Percentiles rank a stretch among this genome's conserved stretches.
phyloP scores from a whole-genome alignment of 2,888 invertebrate genomes.

The Zelleria hepariella region DNA sequence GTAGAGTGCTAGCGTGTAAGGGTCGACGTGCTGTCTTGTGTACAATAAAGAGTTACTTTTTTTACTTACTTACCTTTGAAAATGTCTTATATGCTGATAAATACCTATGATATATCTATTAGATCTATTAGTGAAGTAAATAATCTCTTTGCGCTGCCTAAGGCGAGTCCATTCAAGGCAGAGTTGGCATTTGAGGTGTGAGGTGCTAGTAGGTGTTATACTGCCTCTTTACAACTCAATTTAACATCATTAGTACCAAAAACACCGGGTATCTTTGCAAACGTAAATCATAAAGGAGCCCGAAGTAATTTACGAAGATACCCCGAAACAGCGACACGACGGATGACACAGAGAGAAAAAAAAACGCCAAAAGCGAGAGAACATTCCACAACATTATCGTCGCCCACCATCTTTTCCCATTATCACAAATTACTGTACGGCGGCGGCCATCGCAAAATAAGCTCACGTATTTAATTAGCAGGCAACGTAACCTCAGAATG shows the following conservation, averaged over 20 bases:
- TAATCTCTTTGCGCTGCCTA: no score
- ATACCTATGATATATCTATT: no score
- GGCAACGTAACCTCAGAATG: conserved; percentile 45
- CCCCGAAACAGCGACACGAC: background rate
- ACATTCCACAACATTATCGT: conserved; percentile 36
- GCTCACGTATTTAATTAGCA: conserved; percentile 66
- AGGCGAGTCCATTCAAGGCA: no score
- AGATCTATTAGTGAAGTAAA: no score
- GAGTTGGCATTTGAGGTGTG: no score
- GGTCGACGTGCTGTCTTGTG: no score
- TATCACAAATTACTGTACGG: conserved; percentile 46
- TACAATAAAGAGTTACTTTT: no score
- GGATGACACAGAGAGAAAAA: conserved; percentile 16
- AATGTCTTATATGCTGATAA: no score
- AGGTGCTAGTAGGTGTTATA: no score
- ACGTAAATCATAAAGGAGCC: background rate
- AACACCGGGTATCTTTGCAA: background rate
- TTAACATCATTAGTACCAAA: background rate
- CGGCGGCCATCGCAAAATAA: conserved; percentile 41
- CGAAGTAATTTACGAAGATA: background rate
- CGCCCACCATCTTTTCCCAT: conserved; percentile 39
- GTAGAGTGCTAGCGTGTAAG: no score
- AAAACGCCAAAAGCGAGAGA: conserved; percentile 13
- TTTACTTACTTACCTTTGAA: no score
- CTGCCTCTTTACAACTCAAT: no score